phyloP scores from a whole-genome alignment of 2,888 invertebrate genomes.

The Diarsia brunnea region DNA sequence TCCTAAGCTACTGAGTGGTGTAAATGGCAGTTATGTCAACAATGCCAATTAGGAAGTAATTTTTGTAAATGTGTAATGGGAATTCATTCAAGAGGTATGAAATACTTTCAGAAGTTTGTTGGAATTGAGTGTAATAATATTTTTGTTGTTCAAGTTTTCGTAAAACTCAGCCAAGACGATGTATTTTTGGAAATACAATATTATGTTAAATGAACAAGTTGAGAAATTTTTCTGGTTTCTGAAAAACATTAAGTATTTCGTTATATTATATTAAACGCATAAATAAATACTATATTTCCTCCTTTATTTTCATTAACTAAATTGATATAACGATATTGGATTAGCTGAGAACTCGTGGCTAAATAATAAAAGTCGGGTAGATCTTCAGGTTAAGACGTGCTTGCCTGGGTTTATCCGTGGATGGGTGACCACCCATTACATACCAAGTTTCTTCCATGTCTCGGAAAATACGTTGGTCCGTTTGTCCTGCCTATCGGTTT shows the following conservation, averaged over 20 bases:
- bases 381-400: no score
- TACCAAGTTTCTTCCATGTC: no score
- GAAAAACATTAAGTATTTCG: neutral
- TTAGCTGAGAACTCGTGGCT: no score
- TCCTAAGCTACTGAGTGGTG: conserved; percentile 6
- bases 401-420: no score
- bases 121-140: conserved; percentile 43
- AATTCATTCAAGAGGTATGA: conserved; percentile 42
- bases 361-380: no score
- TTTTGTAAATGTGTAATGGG: conserved; percentile 38
- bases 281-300: neutral
- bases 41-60: conserved; percentile 39
- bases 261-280: neutral
- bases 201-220: neutral
- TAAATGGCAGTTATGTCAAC: conserved; percentile 36
- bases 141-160: conserved; percentile 28
- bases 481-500: no score
- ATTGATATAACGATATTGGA: no score
- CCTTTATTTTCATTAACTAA: neutral
- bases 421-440: no score
- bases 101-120: conserved; percentile 37
- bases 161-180: neutral
- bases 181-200: conserved; percentile 11
- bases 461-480: no score
- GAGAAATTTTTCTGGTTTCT: neutral